Evolutionary conservation across 2,888 invertebrate species (phyloP).

Genomic region (Alloscopus bannaensis): DNA sequence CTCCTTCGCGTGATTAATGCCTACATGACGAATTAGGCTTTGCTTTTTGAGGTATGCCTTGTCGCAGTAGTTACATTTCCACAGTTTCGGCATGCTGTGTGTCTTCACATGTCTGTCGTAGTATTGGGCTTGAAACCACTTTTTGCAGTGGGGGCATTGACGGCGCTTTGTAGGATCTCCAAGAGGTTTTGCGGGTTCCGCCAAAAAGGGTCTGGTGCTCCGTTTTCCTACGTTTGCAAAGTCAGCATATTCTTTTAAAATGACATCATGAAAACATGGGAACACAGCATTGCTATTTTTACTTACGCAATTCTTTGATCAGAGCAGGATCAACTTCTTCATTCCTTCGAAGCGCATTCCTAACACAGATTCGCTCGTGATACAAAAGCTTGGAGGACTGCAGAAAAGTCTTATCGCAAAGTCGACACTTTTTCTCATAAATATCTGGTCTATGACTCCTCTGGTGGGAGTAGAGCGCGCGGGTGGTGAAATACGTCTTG

Average conservation of each 20-base stretch:
- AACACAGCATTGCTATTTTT: no score
- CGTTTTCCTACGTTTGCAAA: no score
- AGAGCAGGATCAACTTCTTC: conserved; percentile 16
- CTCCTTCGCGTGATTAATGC: conserved; percentile 10
- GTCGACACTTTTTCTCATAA: conserved; percentile 27
- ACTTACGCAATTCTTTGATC: conserved; percentile 34
- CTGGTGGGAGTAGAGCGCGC: conserved; percentile 16
- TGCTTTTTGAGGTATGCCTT: conserved; percentile 40
- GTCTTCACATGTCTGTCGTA: conserved; percentile 28
- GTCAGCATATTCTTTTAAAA: no score
- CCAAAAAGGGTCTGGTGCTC: no score
- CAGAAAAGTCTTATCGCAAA: conserved; percentile 17
- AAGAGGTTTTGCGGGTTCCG: no score
- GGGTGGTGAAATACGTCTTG: conserved; percentile 26
- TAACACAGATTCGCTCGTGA: conserved; percentile 32
- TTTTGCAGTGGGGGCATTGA: conserved; percentile 29
- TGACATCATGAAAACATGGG: no score
- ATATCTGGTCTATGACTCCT: conserved; percentile 24
- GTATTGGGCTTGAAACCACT: neutral
- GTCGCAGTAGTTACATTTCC: conserved; percentile 33
- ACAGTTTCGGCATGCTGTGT: conserved; percentile 13
- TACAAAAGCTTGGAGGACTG: conserved; percentile 13
- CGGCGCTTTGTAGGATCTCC: no score
- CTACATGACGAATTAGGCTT: conserved; percentile 37
- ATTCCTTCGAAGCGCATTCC: conserved; percentile 13